Evolutionary conservation across 92 coral and sea anemone species (phyloP).

Genomic region (Anthopleura xanthogrammica): DNA sequence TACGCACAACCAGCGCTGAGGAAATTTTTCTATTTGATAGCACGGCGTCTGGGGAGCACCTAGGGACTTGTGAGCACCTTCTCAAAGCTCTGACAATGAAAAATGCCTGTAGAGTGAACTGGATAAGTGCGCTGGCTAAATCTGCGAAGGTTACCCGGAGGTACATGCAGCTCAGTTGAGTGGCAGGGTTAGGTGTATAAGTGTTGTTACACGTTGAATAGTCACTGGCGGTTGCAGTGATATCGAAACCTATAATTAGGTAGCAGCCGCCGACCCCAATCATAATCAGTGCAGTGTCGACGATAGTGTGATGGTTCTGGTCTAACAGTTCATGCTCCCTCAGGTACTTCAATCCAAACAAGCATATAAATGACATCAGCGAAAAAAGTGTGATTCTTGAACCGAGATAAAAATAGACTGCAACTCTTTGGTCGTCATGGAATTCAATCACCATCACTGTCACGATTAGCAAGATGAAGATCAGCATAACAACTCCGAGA

Average conservation of each 20-base stretch:
- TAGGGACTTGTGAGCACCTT: neutral
- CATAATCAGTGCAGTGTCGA: conserved; percentile 28
- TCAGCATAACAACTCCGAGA: conserved; percentile 11
- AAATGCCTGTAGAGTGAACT: conserved; percentile 22
- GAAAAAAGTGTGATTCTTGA: neutral
- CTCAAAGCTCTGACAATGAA: conserved; percentile 25
- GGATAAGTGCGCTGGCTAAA: neutral
- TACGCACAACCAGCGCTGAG: conserved; percentile 9
- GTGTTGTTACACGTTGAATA: neutral
- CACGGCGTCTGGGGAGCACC: neutral
- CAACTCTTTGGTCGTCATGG: neutral
- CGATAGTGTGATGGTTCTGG: conserved; percentile 10
- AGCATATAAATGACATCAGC: neutral
- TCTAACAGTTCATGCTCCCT: neutral
- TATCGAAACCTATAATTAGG: neutral
- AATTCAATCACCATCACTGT: neutral
- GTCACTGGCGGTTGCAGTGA: conserved; percentile 7
- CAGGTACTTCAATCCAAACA: conserved; percentile 7
- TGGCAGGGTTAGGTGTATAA: neutral
- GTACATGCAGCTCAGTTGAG: neutral
- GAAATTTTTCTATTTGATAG: neutral
- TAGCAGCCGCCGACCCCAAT: conserved; percentile 31
- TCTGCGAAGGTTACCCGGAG: neutral
- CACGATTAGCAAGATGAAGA: neutral
- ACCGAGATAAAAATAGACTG: neutral